Base-by-base conservation (phyloP, 2,888 invertebrate genomes). In the Eilema griseolum region DNA sequence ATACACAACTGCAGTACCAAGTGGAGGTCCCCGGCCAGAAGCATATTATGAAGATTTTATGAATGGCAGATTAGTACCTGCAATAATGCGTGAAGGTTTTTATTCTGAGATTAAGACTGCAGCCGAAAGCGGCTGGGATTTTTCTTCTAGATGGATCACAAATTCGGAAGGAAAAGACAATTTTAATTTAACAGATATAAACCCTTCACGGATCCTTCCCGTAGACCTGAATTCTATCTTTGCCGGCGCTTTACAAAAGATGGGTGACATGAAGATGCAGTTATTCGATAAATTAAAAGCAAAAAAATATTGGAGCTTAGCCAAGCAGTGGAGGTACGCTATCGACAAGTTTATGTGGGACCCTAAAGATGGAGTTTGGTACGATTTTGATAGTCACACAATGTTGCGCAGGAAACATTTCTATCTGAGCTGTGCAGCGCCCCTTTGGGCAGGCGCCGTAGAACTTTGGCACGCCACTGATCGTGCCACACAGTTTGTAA, bases 91-190 rank as follows among this genome's bases (percentile, higher is more conserved):
- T 5, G 95, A 97, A 77, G 95, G 96, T 65, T 96, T 97, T 79
- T 98, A 97, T 86, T 91, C 93, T 24, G 97, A 98, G 85, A 93
- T 98, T 78, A 97, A 97, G 82, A 97, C 97, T 62, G 97, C 97
- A 0, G 98, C 98, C 0, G 98, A 98, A 89, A 97, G 97, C 33
- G 98, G 98, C 0, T 98, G 98, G 98, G 98, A 98, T 87, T 98
- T 98, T 90, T 97, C 98, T 8, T 96, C 97, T 20, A 96, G 98
- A 57, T 98, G 98, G 98, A 96, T 98, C 83, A 96, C 96, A 67
- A 94, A 94, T 56, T 91, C 95, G 37, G 92, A 93, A 56, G 96
- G 96, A 57, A 93, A 96, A 33, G 95, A 95, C 63, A 89, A 95
- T 72, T 96, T 96, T 75, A 95, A 96, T 81, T 88, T 98, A 78